Conservation (phyloP, 2,797 vertebrate genomes). For the Avahi laniger region DNA sequence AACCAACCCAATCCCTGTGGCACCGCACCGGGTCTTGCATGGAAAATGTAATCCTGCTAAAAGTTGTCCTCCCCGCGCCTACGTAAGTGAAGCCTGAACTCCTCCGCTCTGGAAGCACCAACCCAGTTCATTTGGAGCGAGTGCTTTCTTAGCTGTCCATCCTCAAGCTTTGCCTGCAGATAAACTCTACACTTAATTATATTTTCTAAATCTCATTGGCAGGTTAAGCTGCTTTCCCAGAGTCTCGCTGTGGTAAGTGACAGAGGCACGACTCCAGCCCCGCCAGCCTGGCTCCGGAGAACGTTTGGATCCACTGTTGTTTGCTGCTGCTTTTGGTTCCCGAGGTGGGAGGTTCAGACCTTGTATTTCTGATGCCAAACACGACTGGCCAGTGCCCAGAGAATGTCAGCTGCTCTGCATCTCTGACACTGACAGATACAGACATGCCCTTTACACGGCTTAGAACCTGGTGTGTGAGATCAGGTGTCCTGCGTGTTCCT, state of each 20-base stretch:
- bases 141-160: not conserved
- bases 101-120: not conserved
- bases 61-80: not conserved
- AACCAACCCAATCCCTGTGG: not conserved
- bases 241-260: not conserved
- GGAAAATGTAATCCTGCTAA: not conserved
- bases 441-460: fast-evolving
- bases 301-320: fast-evolving
- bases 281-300: not conserved
- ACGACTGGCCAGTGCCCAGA: not conserved
- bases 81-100: not conserved
- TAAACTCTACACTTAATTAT: not conserved
- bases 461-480: not conserved
- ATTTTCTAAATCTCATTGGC: not conserved
- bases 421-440: not conserved
- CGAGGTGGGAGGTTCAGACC: not conserved
- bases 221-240: too few relatives aligned
- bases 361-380: fast-evolving
- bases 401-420: not conserved
- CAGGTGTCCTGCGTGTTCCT: fast-evolving
- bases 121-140: not conserved
- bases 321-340: not conserved
- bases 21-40: not conserved
- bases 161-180: not conserved
- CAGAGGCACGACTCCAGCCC: not conserved